Evolutionary conservation across 2,113 vertebrate genomes (phyloP), one percentile per base, ranked within the genome.

Genomic region (Semicossyphus pulcher): DNA sequence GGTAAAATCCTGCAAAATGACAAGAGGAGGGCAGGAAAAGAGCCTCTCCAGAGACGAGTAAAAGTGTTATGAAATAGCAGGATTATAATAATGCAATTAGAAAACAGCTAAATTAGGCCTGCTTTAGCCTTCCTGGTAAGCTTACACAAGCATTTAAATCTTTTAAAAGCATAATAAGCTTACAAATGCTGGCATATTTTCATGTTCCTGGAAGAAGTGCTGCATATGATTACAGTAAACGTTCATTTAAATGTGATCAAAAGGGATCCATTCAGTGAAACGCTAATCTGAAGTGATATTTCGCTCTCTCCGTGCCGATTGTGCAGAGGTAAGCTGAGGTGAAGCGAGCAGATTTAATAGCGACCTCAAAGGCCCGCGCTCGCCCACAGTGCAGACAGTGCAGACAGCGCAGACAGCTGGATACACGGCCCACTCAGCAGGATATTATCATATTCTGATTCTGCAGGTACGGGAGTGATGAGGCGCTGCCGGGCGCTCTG

Each of bases 71-170:
- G 28, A 36, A 77, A 45, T 16, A 28, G 36, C 53, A 71, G 62
- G 76, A 82, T 68, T 65, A 45, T 14, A 34, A 64, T 53, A 48
- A 81, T 62, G 56, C 49, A 66, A 61, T 78, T 75, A 53, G 63
- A 61, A 45, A 69, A 18, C 28, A 10, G 26, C 48, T 68, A 80
- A 64, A 78, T 83, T 6, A 42, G 29, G 6, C 14, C 34, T 54
- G 23, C 18, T 42, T 39, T 12, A 26, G 12, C 31, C n/a, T 31
- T 56, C 8, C 20, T 56, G 23, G 9, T 8, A 31, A 5, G 26
- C 53, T 59, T 69, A 47, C 16, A 15, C 16, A 21, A 21, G 9
- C n/a, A 59, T 26, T 21, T 10, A 10, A 11, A 54, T 45, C 47
- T 25, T 42, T 42, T 18, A 18, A 36, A 16, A 29, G 36, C n/a